These are phyloP conservation scores for Gallirallus australis DNA, from an alignment of 2,797 vertebrate species.

Conservation along the genomic window DNA sequence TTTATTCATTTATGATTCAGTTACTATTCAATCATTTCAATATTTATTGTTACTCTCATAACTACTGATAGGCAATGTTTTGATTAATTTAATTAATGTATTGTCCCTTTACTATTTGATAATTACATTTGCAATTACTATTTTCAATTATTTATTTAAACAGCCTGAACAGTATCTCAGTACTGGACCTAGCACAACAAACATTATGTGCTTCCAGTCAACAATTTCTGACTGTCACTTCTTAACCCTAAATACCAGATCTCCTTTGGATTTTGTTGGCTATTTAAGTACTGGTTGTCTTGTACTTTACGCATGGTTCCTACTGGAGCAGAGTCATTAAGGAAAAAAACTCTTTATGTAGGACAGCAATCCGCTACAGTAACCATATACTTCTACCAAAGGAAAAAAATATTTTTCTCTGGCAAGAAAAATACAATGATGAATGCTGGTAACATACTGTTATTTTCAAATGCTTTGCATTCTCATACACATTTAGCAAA, in stretches of 20 bases:
- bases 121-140: not conserved
- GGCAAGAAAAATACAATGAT: not conserved
- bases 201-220: not conserved
- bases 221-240: not conserved
- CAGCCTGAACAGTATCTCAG: not conserved
- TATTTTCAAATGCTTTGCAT: not conserved
- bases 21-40: not conserved
- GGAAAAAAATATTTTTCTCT: not conserved
- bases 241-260: not conserved
- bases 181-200: not conserved
- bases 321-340: not conserved
- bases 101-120: not conserved
- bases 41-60: not conserved
- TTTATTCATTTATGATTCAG: not conserved
- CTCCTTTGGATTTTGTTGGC: not conserved
- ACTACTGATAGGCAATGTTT: not conserved
- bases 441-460: not conserved
- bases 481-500: not conserved
- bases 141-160: not conserved
- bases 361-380: fast-evolving
- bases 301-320: not conserved
- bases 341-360: not conserved
- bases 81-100: not conserved
- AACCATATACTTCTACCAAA: not conserved
- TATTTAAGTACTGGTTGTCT: not conserved